Conservation (phyloP, 2,888 invertebrate species). For the Pycnomerus fuliginosus region DNA sequence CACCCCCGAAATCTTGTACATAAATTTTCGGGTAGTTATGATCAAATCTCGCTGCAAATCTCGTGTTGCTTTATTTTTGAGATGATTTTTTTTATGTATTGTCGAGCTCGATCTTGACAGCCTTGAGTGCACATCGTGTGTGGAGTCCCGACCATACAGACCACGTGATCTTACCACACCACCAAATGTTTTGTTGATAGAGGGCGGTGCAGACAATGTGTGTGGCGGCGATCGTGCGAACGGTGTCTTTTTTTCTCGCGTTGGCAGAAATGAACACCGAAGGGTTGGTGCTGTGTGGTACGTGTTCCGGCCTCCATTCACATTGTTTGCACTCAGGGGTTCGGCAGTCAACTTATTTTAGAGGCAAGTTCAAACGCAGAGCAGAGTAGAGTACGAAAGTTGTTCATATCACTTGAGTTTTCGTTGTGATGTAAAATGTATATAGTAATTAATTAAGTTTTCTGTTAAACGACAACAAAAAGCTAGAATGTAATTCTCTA, state of each 20-base stretch:
- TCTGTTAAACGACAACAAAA: conserved; percentile 10
- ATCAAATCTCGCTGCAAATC: conserved; percentile 4
- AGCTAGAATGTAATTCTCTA: conserved; percentile 3
- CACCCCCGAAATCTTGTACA: conserved; percentile 8
- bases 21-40: conserved; percentile 1
- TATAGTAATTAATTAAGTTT: conserved; percentile 34
- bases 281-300: conserved; percentile 45
- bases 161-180: conserved; percentile 43
- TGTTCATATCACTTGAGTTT: conserved; percentile 41
- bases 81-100: conserved; percentile 11
- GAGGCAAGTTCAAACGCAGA: conserved; percentile 40
- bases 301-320: conserved; percentile 74
- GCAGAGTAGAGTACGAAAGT: conserved; percentile 29
- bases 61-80: conserved; percentile 7
- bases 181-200: conserved; percentile 36
- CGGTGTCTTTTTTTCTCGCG: not conserved
- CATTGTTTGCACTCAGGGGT: conserved; percentile 80
- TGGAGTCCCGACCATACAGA: conserved; percentile 53
- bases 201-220: conserved; percentile 63
- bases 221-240: conserved; percentile 60
- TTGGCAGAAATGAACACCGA: not conserved
- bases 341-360: conserved; percentile 38
- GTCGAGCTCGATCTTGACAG: conserved; percentile 36
- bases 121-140: conserved; percentile 55
- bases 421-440: conserved; percentile 44